Evolutionary conservation across 2,113 vertebrate species (phyloP).

Genomic region (Octodon degus): DNA sequence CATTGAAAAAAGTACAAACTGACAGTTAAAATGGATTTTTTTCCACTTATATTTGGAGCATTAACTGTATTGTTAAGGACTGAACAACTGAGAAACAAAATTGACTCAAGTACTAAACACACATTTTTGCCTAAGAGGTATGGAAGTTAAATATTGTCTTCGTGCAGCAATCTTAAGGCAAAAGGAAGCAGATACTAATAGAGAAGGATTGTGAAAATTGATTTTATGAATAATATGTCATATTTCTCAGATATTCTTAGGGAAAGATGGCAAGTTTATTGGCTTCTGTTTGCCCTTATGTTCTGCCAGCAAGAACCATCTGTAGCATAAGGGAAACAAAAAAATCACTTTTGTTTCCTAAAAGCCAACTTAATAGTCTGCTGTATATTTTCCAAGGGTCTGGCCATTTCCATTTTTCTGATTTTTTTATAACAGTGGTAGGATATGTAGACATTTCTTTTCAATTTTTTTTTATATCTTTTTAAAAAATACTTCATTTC

Average conservation of each 20-base stretch:
- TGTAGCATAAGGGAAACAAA: slow-evolving; percentile 61
- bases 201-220: background rate
- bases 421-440: slow-evolving; percentile 27
- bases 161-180: background rate
- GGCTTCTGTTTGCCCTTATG: slow-evolving; percentile 40
- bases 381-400: background rate
- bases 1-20: background rate
- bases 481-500: no score
- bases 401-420: background rate
- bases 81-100: background rate
- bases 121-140: slow-evolving; percentile 3
- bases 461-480: background rate
- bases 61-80: slow-evolving; percentile 33
- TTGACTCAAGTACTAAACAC: background rate
- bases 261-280: slow-evolving; percentile 51
- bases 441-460: background rate
- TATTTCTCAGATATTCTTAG: slow-evolving; percentile 52
- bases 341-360: slow-evolving; percentile 31
- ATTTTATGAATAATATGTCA: slow-evolving; percentile 45
- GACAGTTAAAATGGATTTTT: slow-evolving; percentile 50
- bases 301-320: slow-evolving; percentile 49
- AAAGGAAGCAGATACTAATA: slow-evolving; percentile 9
- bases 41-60: background rate
- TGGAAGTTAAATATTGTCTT: background rate
- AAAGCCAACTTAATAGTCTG: slow-evolving; percentile 34